Evolutionary conservation across 2,888 invertebrate species (phyloP).

Genomic region (Tanytarsus gracilentus): DNA sequence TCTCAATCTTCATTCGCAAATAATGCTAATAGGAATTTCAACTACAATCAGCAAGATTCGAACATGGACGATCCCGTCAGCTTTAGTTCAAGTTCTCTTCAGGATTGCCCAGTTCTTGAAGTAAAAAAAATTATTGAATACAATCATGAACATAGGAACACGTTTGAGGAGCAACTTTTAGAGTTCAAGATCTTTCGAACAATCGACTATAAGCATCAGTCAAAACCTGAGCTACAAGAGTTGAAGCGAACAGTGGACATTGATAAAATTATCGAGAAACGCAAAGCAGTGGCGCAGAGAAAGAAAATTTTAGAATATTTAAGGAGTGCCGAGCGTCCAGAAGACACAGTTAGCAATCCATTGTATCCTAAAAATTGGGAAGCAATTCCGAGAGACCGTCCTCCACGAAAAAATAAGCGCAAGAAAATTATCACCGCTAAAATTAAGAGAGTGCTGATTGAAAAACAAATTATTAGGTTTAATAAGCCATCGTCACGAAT

Average conservation of each 20-base stretch:
- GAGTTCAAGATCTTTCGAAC: slow-evolving; percentile 34
- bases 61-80: background rate
- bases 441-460: slow-evolving; percentile 26
- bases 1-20: background rate
- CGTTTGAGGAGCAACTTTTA: slow-evolving; percentile 36
- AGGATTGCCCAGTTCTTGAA: background rate
- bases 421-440: slow-evolving; percentile 23
- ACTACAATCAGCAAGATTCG: background rate
- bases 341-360: slow-evolving; percentile 27
- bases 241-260: background rate
- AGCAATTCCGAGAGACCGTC: background rate
- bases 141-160: slow-evolving; percentile 7
- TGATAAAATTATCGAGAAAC: slow-evolving; percentile 67
- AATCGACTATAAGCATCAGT: slow-evolving; percentile 18
- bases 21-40: background rate
- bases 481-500: no score
- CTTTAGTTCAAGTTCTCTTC: background rate
- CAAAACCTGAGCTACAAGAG: background rate
- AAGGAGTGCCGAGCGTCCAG: slow-evolving; percentile 19
- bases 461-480: no score
- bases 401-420: slow-evolving; percentile 14
- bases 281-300: slow-evolving; percentile 35
- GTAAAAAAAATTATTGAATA: slow-evolving; percentile 21
- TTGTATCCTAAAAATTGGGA: slow-evolving; percentile 29
- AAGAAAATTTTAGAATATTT: slow-evolving; percentile 23